Evolutionary conservation across 2,888 invertebrate species (phyloP), one percentile per base, ranked within the genome.

Genomic region (Nomada ferruginata): DNA sequence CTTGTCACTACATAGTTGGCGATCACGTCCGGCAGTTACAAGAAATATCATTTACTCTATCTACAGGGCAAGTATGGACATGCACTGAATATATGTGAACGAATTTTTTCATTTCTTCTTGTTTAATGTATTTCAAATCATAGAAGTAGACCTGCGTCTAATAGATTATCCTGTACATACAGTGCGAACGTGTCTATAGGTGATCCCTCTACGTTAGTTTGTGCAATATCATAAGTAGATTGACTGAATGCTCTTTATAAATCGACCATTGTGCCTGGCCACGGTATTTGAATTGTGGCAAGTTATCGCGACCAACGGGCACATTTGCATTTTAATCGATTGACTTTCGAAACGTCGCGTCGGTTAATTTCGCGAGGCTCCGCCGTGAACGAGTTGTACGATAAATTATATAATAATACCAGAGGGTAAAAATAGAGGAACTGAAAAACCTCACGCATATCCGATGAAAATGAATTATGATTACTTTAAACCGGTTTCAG

Each of bases 401-500:
- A 53, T 53, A 26, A 20, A 7, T 53, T 52, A 36, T n/a, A n/a
- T n/a, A n/a, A n/a, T 7, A 9, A 2, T 9, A 20, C 2, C 2
- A 44, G 7, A 18, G 5, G n/a, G 0, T 20, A 9, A 5, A 13
- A 11, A 7, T 0, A 18, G 9, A 52, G 3, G 26, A 52, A 36
- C 11, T 10, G 13, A 11, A 0, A n/a, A 29, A 23, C 1, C 5
- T 18, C 15, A 26, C 2, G 20, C 11, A 15, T 23, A 53, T 10
- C 2, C 13, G 29, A 11, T 44, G 2, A 13, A 52, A 29, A 68
- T 47, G 26, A 36, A 60, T 50, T 36, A n/a, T 44, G 20, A 20
- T 59, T 47, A 2, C 26, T 57, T 65, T 64, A 20, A 26, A 66
- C 36, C 26, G 13, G 53, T 87, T 86, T 61, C 59, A 85, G 88